phyloP scores from a whole-genome alignment of 1,140 invertebrate genomes.

The Colletes gigas region DNA sequence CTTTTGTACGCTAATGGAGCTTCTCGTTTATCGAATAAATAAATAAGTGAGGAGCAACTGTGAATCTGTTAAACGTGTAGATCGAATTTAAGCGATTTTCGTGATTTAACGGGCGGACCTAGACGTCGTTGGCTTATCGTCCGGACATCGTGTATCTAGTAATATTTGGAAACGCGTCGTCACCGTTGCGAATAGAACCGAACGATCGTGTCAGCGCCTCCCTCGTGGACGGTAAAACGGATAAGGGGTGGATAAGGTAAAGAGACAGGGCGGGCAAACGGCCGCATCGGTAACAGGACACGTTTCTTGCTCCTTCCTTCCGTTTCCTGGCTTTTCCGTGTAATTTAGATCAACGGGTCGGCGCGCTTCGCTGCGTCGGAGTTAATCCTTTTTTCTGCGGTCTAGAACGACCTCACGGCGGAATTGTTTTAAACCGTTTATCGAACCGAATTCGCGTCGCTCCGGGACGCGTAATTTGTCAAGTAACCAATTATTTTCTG shows the following conservation, averaged over 20 bases:
- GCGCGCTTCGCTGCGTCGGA: not conserved
- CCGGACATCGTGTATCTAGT: not conserved
- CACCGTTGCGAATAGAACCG: not conserved
- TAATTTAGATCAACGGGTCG: constrained; percentile 39
- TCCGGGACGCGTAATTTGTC: not conserved
- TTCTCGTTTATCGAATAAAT: too few relatives aligned
- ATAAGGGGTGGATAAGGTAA: constrained; percentile 34
- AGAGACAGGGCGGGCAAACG: constrained; percentile 38
- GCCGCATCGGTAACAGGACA: constrained; percentile 31
- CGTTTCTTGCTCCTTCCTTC: constrained; percentile 18
- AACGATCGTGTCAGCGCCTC: not conserved
- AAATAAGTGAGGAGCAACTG: too few relatives aligned
- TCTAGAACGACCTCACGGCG: not conserved
- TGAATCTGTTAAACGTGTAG: too few relatives aligned
- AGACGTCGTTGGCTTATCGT: not conserved
- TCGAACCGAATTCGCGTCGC: not conserved
- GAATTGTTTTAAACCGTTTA: not conserved
- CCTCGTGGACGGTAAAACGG: constrained; percentile 15
- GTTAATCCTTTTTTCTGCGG: constrained; percentile 10
- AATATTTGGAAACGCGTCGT: not conserved
- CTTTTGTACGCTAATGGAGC: too few relatives aligned
- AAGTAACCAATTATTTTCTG: too few relatives aligned
- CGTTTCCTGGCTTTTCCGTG: constrained; percentile 21
- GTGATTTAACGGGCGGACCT: not conserved
- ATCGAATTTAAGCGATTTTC: too few relatives aligned